Evolutionary conservation across 2,888 invertebrate genomes (phyloP).

Genomic region (Sycophila texana): DNA sequence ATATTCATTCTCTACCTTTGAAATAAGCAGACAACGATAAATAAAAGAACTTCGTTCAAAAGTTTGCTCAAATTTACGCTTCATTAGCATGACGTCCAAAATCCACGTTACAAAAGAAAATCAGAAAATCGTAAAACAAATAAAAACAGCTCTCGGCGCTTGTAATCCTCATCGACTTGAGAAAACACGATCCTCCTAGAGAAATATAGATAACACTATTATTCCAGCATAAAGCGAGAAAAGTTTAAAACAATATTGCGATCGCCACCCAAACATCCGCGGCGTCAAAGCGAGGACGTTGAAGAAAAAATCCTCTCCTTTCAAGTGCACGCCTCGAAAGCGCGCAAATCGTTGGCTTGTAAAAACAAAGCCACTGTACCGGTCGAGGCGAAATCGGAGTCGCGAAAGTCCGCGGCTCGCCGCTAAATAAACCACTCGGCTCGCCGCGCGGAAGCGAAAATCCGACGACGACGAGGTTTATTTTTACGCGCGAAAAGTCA

Average conservation of each 20-base stretch:
- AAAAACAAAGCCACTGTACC: neutral
- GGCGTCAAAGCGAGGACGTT: neutral
- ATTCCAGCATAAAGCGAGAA: neutral
- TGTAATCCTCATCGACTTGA: neutral
- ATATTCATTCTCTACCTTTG: no score
- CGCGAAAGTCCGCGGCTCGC: neutral
- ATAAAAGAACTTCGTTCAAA: neutral
- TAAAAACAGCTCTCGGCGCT: neutral
- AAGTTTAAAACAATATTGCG: constrained; percentile 3
- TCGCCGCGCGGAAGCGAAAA: neutral
- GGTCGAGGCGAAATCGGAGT: constrained; percentile 17
- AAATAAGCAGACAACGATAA: no score
- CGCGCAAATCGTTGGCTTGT: neutral
- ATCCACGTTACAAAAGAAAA: neutral
- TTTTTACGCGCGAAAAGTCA: constrained; percentile 39
- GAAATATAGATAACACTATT: neutral
- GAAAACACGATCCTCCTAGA: neutral
- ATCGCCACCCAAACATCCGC: neutral
- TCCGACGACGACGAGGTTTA: neutral
- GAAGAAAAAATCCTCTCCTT: constrained; percentile 14
- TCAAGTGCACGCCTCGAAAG: neutral
- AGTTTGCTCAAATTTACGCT: neutral
- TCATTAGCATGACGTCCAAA: no score
- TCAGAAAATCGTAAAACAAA: neutral
- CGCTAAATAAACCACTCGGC: constrained; percentile 23